Evolutionary conservation across 2,113 vertebrate species (phyloP).

Genomic region (Leiothrix lutea): DNA sequence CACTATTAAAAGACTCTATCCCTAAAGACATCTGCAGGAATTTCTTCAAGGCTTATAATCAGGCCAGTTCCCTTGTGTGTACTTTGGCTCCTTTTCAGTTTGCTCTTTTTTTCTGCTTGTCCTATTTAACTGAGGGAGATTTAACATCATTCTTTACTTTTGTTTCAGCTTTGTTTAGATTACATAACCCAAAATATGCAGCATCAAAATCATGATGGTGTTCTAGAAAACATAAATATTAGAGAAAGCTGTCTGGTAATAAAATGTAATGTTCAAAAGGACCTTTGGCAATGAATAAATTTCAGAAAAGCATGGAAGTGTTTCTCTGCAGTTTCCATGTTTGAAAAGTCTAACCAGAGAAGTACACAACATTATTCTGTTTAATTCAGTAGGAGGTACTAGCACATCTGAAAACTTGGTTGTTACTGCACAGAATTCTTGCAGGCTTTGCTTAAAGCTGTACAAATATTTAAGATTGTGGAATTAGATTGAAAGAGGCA

Average conservation of each 20-base stretch:
- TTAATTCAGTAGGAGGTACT: not conserved
- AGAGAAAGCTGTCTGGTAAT: slow-evolving; percentile 23
- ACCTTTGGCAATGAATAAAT: slow-evolving; percentile 1
- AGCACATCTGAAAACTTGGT: not conserved
- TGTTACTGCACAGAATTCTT: not conserved
- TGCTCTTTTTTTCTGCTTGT: slow-evolving; percentile 16
- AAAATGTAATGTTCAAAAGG: not conserved
- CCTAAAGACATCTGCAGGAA: slow-evolving; percentile 28
- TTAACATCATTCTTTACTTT: slow-evolving; percentile 37
- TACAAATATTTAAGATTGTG: not conserved
- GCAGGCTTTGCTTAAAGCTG: not conserved
- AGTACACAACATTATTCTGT: not conserved
- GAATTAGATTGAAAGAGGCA: not conserved
- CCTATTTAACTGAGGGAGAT: not conserved
- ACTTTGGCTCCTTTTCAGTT: slow-evolving; percentile 28
- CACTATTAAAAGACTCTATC: slow-evolving; percentile 1
- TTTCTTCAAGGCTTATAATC: slow-evolving; percentile 28
- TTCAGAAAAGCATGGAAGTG: slow-evolving; percentile 7
- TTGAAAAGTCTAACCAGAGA: slow-evolving; percentile 1
- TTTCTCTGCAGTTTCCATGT: not conserved
- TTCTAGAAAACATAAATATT: slow-evolving; percentile 46
- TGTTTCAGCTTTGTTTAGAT: slow-evolving; percentile 67
- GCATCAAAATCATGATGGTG: slow-evolving; percentile 39
- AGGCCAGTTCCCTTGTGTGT: slow-evolving; percentile 32
- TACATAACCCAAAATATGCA: slow-evolving; percentile 40